Conservation (phyloP, 1,140 invertebrate genomes). For the Eumaeus atala region DNA sequence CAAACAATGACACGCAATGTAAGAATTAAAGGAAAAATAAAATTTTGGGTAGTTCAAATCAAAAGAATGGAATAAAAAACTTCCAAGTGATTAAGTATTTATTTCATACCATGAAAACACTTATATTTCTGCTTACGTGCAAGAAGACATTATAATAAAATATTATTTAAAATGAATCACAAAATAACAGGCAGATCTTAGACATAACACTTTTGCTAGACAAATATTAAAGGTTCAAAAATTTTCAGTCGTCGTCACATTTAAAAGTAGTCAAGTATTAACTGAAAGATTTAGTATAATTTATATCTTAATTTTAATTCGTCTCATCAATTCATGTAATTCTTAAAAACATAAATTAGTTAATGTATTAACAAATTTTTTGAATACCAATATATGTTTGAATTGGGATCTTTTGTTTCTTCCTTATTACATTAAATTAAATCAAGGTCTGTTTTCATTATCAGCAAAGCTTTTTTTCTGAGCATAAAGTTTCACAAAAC, state of each 20-base stretch:
- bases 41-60: background rate
- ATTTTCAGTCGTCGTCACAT: constrained; percentile 50
- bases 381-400: too few species aligned
- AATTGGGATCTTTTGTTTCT: too few species aligned
- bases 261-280: constrained; percentile 30
- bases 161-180: constrained; percentile 47
- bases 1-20: too few species aligned
- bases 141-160: constrained; percentile 28
- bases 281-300: constrained; percentile 13
- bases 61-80: background rate
- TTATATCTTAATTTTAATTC: background rate
- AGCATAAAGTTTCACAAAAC: too few species aligned
- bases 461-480: too few species aligned
- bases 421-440: too few species aligned
- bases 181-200: constrained; percentile 62
- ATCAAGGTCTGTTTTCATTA: too few species aligned
- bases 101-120: constrained; percentile 13
- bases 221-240: constrained; percentile 61
- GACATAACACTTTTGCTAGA: constrained; percentile 49
- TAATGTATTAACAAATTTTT: too few species aligned
- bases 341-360: too few species aligned
- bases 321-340: too few species aligned
- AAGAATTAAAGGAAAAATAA: background rate
- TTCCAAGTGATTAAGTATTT: background rate
- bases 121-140: constrained; percentile 15